These are phyloP conservation scores for Periphyllus acericola DNA, from an alignment of 2,888 invertebrate species.

Conservation along the genomic window DNA sequence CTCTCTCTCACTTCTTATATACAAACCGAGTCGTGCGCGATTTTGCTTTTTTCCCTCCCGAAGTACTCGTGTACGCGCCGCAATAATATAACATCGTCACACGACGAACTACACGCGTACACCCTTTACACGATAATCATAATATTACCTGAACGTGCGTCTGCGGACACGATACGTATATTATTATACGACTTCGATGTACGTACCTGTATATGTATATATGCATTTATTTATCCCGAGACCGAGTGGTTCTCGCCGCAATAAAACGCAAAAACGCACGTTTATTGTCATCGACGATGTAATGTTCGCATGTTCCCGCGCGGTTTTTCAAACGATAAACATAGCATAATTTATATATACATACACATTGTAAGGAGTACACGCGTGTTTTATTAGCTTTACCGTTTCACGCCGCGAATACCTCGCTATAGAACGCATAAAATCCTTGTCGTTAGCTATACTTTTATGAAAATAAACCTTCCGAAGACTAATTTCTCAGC, in stretches of 20 bases:
- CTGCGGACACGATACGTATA: background rate
- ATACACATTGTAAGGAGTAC: no score
- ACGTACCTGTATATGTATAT: background rate
- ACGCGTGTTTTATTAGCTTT: no score
- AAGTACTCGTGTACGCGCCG: no score
- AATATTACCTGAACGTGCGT: background rate
- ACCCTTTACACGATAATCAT: background rate
- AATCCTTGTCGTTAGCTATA: no score
- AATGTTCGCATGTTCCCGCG: background rate
- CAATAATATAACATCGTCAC: background rate
- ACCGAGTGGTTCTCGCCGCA: background rate
- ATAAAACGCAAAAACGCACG: conserved; percentile 2
- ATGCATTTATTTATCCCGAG: background rate
- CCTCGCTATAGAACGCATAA: no score
- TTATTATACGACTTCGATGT: background rate
- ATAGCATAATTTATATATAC: no score
- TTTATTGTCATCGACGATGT: background rate
- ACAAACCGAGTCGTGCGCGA: no score
- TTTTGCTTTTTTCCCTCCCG: no score
- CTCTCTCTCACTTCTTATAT: no score
- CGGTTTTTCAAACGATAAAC: background rate
- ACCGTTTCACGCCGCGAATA: no score
- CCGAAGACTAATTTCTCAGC: no score
- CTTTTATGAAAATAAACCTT: no score
- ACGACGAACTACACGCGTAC: background rate